Evolutionary conservation across 2,797 vertebrate genomes (phyloP).

Genomic region (Halcyon leucocephala): DNA sequence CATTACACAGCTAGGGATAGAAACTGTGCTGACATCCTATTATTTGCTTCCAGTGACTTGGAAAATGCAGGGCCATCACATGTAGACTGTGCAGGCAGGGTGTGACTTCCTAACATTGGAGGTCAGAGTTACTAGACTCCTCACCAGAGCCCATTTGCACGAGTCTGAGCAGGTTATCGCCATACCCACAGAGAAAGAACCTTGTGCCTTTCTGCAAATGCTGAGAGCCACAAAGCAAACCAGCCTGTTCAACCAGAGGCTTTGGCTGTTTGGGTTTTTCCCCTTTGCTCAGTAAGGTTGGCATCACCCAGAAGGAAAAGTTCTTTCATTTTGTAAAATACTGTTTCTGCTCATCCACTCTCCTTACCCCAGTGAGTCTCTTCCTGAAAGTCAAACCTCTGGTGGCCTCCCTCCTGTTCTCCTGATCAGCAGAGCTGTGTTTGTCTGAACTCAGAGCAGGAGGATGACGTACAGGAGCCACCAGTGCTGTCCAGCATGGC

Average conservation of each 20-base stretch:
- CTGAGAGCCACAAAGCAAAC: neutral
- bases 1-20: neutral
- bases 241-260: neutral
- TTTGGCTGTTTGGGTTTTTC: neutral
- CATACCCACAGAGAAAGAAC: no score
- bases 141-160: neutral
- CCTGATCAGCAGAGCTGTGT: neutral
- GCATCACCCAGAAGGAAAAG: neutral
- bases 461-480: neutral
- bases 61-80: neutral
- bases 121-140: neutral
- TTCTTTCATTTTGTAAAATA: neutral
- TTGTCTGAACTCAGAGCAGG: neutral
- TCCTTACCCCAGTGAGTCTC: neutral
- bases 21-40: neutral
- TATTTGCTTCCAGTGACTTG: neutral
- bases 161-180: neutral
- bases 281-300: neutral
- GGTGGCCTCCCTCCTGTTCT: neutral
- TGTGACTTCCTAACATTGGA: neutral
- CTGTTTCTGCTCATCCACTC: neutral
- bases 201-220: accelerated
- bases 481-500: accelerated
- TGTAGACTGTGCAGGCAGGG: neutral
- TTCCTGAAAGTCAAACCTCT: neutral